phyloP scores from a whole-genome alignment of 2,888 invertebrate genomes.

The Isoperla grammatica region DNA sequence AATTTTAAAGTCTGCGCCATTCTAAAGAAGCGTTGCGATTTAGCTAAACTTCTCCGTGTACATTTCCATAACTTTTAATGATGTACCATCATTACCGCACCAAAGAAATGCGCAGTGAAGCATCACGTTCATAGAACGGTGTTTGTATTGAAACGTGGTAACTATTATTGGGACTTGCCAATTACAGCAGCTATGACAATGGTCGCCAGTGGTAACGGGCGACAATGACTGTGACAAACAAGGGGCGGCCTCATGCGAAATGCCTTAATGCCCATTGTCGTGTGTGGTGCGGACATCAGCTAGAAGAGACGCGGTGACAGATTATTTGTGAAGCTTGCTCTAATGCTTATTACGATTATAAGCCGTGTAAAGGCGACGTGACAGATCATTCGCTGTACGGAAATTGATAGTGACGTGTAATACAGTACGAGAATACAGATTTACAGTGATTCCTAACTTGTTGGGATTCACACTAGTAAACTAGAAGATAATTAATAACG shows the following conservation, averaged over 20 bases:
- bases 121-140: neutral
- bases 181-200: conserved; percentile 22
- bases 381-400: no score
- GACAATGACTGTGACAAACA: neutral
- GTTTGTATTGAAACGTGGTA: conserved; percentile 13
- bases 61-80: conserved; percentile 3
- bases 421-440: no score
- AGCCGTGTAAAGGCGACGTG: no score
- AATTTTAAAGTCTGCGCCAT: no score
- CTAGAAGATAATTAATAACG: no score
- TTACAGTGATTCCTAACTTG: no score
- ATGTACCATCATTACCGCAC: neutral
- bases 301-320: neutral
- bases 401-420: no score
- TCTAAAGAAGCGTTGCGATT: no score
- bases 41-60: no score
- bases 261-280: conserved; percentile 7
- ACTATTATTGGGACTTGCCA: conserved; percentile 22
- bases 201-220: conserved; percentile 1
- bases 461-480: no score
- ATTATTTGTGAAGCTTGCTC: no score
- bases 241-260: conserved; percentile 20
- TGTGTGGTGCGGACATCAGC: neutral
- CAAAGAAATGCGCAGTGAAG: neutral
- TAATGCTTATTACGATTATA: no score